Evolutionary conservation across 2,888 invertebrate species (phyloP), one percentile per base, ranked within the genome.

Genomic region (Idaea aversata): DNA sequence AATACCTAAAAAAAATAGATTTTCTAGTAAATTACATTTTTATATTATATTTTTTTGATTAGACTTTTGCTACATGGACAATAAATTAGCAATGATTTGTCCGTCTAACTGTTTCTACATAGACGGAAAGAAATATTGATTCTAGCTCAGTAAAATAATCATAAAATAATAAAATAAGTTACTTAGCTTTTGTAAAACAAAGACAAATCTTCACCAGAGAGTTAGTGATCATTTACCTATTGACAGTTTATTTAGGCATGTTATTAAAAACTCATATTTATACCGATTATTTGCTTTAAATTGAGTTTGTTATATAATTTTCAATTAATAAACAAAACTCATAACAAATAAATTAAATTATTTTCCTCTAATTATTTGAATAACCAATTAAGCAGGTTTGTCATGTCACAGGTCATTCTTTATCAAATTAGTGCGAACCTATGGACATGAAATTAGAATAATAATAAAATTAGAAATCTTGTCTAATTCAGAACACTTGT

Each of bases 1-100:
- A 63, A 94, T 85, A 78, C 94, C 97, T 96, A 81, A 66, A 93
- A 86, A 79, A 72, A 66, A 74, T 73, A 65, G 4, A 57, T 62
- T 59, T 15, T 34, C 36, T 59, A 47, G 65, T 36, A 57, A 36
- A 35, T n/a, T 62, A 65, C 61, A 38, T 36, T 58, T 61, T 36
- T 36, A 36, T 36, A 7, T 36, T 7, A 1, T 36, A 13, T 2
- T 47, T 13, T 10, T 5, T 6, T 6, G 6, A 13, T 47, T 6
- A 7, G 4, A 13, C 4, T 47, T 4, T 47, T n/a, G n/a, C 13
- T 13, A 47, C 7, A 13, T 47, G 10, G 47, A 13, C 13, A 47
- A 7, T 36, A 7, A 36, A 36, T 36, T 7, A 5, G 6, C 10
- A 36, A 1, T 36, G 10, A 5, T 6, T 7, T 47, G 13, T 47